Evolutionary conservation across 2,797 vertebrate genomes (phyloP).

Genomic region (Myotis myotis): DNA sequence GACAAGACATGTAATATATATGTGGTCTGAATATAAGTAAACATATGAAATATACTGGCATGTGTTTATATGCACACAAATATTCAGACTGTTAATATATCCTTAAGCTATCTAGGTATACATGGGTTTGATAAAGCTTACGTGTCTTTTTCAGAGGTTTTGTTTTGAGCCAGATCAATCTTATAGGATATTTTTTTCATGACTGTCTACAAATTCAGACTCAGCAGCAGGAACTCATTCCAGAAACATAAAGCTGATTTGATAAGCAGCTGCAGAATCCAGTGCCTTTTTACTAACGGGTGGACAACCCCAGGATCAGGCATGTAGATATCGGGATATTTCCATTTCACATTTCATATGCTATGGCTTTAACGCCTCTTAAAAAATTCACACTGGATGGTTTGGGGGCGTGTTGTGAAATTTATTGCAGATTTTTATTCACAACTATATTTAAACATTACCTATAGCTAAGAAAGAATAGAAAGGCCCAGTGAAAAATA

Average conservation of each 20-base stretch:
- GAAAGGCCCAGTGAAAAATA: constrained; percentile 44
- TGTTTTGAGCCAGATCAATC: constrained; percentile 77
- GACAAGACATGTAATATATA: constrained; percentile 5
- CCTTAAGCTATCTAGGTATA: constrained; percentile 39
- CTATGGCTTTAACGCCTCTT: constrained; percentile 66
- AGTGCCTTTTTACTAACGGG: constrained; percentile 74
- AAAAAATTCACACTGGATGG: constrained; percentile 62
- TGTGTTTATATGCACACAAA: neutral
- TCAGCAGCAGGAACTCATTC: constrained; percentile 84
- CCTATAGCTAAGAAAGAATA: constrained; percentile 21
- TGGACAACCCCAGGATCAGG: constrained; percentile 71
- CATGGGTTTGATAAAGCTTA: constrained; percentile 53
- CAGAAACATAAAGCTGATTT: constrained; percentile 82
- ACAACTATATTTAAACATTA: constrained; percentile 66
- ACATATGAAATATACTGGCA: neutral
- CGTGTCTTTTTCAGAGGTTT: constrained; percentile 65
- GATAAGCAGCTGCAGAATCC: constrained; percentile 84
- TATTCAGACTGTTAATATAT: constrained; percentile 15
- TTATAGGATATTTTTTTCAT: constrained; percentile 49
- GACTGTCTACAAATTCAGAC: constrained; percentile 79
- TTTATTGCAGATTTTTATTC: constrained; percentile 74
- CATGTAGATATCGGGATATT: constrained; percentile 54
- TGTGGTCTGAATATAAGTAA: constrained; percentile 31
- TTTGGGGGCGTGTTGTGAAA: constrained; percentile 54
- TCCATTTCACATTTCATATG: constrained; percentile 72